Evolutionary conservation across 2,113 vertebrate species (phyloP), one percentile per base, ranked within the genome.

Genomic region (Geococcyx californianus): DNA sequence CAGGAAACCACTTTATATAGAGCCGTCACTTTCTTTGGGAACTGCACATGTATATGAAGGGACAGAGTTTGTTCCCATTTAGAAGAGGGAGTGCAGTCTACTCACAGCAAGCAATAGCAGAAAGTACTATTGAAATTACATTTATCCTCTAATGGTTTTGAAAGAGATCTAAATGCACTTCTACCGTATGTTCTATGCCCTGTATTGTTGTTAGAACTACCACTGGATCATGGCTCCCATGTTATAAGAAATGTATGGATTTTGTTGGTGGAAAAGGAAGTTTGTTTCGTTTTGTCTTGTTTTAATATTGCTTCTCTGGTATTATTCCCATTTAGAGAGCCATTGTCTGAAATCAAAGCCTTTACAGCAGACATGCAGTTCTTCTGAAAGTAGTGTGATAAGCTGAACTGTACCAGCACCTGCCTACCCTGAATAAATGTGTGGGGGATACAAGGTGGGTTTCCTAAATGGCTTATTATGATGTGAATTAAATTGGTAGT

Each of bases 61-160:
- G 54, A 90, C 29, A 66, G 51, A 87, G 34, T 51, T 82, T 94
- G 47, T 56, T 75, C 36, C 75, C 63, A 94, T 94, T 85, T 93
- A 90, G 77, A 91, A 76, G 67, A 56, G 24, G 68, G 55, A 82
- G 26, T 68, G 58, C 55, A 59, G 68, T 66, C n/a, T 76, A 76
- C 89, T 95, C 88, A 76, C 26, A 93, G 20, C 1, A 5, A 89
- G 73, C 31, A 77, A 66, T 31, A 8, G 4, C 49, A 88, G 58
- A 87, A 93, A 90, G 70, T 24, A 21, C 49, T 70, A 47, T 8
- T 80, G 86, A 75, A 95, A 95, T 87, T 45, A 47, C 78, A 88
- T 40, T 54, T 11, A 60, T 84, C 89, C 84, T 88, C 47, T 12
- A 44, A 42, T 3, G 5, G 29, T 28, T 94, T 64, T 89, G 68